Conservation (phyloP, 2,113 vertebrate species). For the Oxyura jamaicensis region DNA sequence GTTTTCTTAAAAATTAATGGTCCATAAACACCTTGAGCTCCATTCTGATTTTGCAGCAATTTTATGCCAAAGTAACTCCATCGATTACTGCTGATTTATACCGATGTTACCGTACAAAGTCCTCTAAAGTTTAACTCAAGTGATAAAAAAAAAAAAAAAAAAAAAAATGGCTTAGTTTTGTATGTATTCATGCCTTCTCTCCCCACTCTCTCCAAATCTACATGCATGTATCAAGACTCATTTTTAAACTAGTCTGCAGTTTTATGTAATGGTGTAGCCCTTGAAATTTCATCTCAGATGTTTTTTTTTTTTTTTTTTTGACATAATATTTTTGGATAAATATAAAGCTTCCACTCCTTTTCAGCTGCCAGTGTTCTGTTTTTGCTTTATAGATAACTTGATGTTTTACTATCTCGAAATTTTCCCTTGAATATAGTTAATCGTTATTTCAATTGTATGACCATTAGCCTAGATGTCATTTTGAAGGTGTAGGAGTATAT, state of each 20-base stretch:
- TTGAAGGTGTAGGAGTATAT: background rate
- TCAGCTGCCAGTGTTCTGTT: background rate
- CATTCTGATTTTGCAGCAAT: background rate
- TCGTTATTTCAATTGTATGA: background rate
- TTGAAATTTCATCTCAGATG: background rate
- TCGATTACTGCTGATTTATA: background rate
- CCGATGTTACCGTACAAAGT: background rate
- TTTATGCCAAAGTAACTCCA: background rate
- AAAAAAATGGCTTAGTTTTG: background rate
- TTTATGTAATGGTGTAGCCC: background rate
- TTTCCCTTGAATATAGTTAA: background rate
- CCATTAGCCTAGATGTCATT: background rate
- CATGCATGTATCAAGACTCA: background rate
- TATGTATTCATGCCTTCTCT: background rate
- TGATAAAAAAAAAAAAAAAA: background rate
- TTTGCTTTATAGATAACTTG: background rate
- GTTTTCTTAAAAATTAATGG: background rate
- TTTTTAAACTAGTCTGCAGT: background rate
- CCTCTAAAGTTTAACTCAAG: background rate
- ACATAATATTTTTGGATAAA: background rate
- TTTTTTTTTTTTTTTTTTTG: background rate
- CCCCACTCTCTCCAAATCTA: rapidly evolving
- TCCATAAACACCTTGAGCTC: background rate
- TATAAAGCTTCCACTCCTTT: background rate
- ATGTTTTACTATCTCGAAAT: background rate